These are phyloP conservation scores for Limnothrissa miodon DNA, from an alignment of 2,113 vertebrate species.

Conservation along the genomic window DNA sequence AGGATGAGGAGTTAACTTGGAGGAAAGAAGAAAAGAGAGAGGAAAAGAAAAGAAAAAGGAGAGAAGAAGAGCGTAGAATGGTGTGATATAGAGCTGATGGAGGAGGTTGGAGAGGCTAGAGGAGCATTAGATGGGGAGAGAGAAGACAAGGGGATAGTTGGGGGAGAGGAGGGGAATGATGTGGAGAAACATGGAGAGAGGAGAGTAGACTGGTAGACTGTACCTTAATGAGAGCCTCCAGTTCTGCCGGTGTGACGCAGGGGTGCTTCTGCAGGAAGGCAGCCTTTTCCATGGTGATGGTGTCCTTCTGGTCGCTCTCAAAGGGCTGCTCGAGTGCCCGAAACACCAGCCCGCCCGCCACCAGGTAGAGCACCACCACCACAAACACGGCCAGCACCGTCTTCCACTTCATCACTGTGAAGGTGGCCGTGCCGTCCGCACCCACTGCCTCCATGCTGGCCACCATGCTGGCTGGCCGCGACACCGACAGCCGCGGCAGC, in stretches of 20 bases:
- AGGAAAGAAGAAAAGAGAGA: neutral
- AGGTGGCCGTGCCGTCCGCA: slow-evolving; percentile 71
- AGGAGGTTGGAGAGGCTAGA: neutral
- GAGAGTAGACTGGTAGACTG: slow-evolving; percentile 22
- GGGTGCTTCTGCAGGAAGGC: slow-evolving; percentile 85
- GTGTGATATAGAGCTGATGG: neutral
- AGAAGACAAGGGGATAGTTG: neutral
- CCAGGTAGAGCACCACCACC: slow-evolving; percentile 90
- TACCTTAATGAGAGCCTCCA: slow-evolving; percentile 92
- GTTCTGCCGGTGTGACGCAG: slow-evolving; percentile 82
- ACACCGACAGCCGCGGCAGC: slow-evolving; percentile 75
- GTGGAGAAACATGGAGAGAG: neutral
- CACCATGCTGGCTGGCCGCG: slow-evolving; percentile 76
- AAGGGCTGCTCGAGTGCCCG: slow-evolving; percentile 90
- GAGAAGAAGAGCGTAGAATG: neutral
- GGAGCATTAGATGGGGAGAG: neutral
- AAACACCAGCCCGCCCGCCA: slow-evolving; percentile 87
- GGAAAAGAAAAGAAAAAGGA: neutral
- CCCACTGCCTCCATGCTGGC: slow-evolving; percentile 84
- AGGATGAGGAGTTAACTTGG: no score
- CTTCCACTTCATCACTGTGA: slow-evolving; percentile 95
- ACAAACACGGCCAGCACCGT: slow-evolving; percentile 92
- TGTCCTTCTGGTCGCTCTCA: slow-evolving; percentile 88
- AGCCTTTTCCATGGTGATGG: slow-evolving; percentile 86
- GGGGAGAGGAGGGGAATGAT: neutral